These are phyloP conservation scores for Forpus xanthops DNA, from an alignment of 2,797 vertebrate species.

Conservation along the genomic window DNA sequence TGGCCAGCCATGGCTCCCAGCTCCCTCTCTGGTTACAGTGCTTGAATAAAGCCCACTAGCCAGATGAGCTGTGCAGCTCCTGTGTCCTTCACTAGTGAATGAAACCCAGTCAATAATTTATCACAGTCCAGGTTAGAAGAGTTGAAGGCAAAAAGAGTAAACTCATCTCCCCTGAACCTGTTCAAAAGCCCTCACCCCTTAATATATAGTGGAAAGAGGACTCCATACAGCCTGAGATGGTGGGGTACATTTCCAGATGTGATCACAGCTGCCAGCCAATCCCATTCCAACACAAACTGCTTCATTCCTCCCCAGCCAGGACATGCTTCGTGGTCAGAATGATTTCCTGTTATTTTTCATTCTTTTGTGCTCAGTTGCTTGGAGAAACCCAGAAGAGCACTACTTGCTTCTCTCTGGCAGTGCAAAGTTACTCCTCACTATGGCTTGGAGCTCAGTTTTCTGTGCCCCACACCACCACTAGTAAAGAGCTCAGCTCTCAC, in stretches of 20 bases:
- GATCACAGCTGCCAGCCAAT: not conserved
- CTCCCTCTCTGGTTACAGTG: conserved; percentile 9
- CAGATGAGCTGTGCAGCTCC: conserved; percentile 18
- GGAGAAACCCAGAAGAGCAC: not conserved
- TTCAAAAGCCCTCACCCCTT: not conserved
- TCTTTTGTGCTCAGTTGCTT: not conserved
- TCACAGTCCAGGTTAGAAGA: not conserved
- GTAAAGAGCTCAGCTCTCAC: not conserved
- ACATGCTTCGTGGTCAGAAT: not conserved
- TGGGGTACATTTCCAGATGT: not conserved
- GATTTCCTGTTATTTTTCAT: not conserved
- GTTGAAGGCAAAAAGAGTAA: not conserved
- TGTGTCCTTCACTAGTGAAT: conserved; percentile 2
- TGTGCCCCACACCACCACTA: not conserved
- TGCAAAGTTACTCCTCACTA: not conserved
- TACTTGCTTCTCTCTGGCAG: not conserved
- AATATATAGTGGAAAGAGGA: not conserved
- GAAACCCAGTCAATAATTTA: conserved; percentile 62
- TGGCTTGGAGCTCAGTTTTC: not conserved
- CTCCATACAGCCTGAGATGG: not conserved
- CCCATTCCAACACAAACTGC: not conserved
- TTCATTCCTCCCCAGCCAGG: not conserved
- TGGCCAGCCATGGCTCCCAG: not conserved
- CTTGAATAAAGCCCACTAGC: not conserved
- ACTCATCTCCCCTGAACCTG: not conserved